Percentiles rank a stretch among this genome's conserved stretches.
Conservation (phyloP, 2,888 invertebrate genomes). For the Zaprionus lineosus region DNA sequence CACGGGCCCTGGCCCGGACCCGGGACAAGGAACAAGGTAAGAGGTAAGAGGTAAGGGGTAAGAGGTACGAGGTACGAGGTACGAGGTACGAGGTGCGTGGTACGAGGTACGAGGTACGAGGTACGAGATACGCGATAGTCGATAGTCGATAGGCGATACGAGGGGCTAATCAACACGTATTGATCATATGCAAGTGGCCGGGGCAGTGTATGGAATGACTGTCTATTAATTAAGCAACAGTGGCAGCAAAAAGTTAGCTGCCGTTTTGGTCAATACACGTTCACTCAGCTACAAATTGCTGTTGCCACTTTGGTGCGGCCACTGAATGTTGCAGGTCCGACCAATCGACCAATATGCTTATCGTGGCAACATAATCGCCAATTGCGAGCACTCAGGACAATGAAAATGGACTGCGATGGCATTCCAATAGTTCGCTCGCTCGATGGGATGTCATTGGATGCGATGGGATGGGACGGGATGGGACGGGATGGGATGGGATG, state of each 20-base stretch:
- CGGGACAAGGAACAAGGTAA: no score
- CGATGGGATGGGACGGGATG: slow-evolving; percentile 3
- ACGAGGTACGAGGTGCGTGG: no score
- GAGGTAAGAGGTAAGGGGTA: no score
- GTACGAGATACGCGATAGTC: slow-evolving; percentile 43
- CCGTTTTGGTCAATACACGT: slow-evolving; percentile 76
- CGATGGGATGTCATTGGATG: background rate
- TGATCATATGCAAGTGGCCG: slow-evolving; percentile 72
- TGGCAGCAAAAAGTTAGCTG: slow-evolving; percentile 51
- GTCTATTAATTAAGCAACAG: slow-evolving; percentile 57
- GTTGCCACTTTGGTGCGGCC: slow-evolving; percentile 72
- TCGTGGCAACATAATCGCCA: slow-evolving; percentile 45
- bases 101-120: slow-evolving; percentile 66
- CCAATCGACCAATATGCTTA: slow-evolving; percentile 69
- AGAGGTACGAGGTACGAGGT: no score
- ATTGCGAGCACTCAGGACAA: slow-evolving; percentile 50
- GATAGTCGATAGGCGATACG: no score
- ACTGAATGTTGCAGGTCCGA: slow-evolving; percentile 45
- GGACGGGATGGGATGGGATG: background rate
- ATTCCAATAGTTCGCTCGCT: slow-evolving; percentile 46
- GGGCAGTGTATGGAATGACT: slow-evolving; percentile 26
- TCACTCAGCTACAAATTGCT: slow-evolving; percentile 75
- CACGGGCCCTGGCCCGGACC: no score
- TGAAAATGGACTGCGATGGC: slow-evolving; percentile 59
- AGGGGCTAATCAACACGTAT: slow-evolving; percentile 70